Evolutionary conservation across 2,113 vertebrate genomes (phyloP), one percentile per base, ranked within the genome.

Genomic region (Cyprinodon tularosa): DNA sequence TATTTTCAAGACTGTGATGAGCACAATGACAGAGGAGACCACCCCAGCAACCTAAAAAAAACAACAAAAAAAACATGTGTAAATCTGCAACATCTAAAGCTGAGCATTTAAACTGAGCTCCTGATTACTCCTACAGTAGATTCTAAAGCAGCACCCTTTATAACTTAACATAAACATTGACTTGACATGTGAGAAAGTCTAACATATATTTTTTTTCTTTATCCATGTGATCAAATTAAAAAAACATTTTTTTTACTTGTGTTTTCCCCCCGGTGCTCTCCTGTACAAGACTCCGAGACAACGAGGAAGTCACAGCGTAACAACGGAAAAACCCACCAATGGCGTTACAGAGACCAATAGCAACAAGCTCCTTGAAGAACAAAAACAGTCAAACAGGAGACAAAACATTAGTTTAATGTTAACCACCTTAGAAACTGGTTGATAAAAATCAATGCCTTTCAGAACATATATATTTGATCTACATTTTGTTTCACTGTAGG

Each of bases 281-380:
- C 90, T 98, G 97, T 4, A 99, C 94, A 60, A 99, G 92, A 69
- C 95, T 97, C 45, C 97, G 96, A 0, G 97, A 98, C 95, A 99
- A 90, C 14, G 98, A 98, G 40, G 96, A 95, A 70, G 96, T 96
- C 79, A 98, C 94, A 3, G 94, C 92, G 22, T 96, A 98, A 78
- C 97, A 99, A 66, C 94, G 95, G 88, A 99, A 99, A 80, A 96
- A 92, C n/a, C 95, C 90, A 0, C 97, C 97, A 0, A 97, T 11
- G 12, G 94, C 78, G 90, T 99, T 98, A 81, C 93, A 93, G 57
- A 99, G 85, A 39, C 98, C 98, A 48, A 98, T 61, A 0, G 97
- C 96, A 0, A 98, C 90, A 89, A 99, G 93, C 87, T 99, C 98
- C 97, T 97, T 86, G 57, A 72, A 68, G 29, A 48, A 62, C 8